These are phyloP conservation scores for Crocodylus rhombifer DNA, from an alignment of 2,797 vertebrate genomes.

Conservation along the genomic window DNA sequence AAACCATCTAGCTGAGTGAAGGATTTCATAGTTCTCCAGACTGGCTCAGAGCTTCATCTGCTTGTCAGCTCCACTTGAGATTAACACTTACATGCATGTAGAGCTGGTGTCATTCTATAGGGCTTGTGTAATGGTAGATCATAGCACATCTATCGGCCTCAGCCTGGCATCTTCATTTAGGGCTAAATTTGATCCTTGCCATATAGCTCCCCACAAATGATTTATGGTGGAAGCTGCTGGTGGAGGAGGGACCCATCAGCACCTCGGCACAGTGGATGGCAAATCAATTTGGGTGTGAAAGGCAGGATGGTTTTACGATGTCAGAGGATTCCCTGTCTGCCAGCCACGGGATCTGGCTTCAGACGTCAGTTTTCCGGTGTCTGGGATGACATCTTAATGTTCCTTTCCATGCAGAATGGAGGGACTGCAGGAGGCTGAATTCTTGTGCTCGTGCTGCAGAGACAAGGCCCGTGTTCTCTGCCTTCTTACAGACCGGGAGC, in stretches of 20 bases:
- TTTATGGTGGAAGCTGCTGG: not conserved
- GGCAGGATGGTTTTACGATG: too few species aligned
- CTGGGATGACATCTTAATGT: too few species aligned
- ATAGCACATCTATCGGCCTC: not conserved
- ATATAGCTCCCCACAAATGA: not conserved
- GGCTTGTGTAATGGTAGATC: not conserved
- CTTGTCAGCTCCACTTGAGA: slow-evolving; percentile 1
- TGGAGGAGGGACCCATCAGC: not conserved
- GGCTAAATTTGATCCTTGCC: not conserved
- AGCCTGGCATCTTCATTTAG: slow-evolving; percentile 3
- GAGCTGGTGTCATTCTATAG: not conserved
- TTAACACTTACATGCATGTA: not conserved
- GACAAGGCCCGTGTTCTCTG: not conserved
- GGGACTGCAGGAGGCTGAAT: not conserved
- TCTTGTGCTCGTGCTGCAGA: not conserved
- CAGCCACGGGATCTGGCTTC: not conserved
- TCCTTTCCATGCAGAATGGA: not conserved
- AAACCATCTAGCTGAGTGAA: not conserved
- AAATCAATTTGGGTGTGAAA: not conserved
- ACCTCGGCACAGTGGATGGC: not conserved
- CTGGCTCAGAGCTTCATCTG: not conserved
- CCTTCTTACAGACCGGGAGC: not conserved
- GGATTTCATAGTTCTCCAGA: slow-evolving; percentile 1
- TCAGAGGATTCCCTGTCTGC: not conserved
- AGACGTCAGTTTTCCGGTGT: not conserved